A percentile compares a stretch with the other conserved stretches of the same genome.
These are phyloP conservation scores for Andrena trimmerana DNA, from an alignment of 2,888 invertebrate species.

Conservation along the genomic window DNA sequence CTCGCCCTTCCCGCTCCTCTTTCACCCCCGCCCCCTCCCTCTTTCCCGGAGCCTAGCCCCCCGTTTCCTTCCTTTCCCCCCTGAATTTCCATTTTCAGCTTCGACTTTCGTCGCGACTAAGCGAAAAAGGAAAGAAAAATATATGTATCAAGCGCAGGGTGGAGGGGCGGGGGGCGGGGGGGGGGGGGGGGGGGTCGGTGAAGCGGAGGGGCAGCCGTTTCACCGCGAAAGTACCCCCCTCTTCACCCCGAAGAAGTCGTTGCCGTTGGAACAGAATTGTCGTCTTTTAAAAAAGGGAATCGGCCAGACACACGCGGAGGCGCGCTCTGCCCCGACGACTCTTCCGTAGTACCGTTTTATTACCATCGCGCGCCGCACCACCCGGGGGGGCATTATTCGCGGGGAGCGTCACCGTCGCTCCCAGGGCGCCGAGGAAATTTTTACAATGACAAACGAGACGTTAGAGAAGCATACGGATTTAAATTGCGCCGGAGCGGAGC, in stretches of 20 bases:
- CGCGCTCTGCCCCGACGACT: slow-evolving; percentile 11
- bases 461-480: slow-evolving; percentile 42
- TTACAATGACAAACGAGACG: slow-evolving; percentile 45
- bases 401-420: slow-evolving; percentile 13
- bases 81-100: slow-evolving; percentile 46
- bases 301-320: slow-evolving; percentile 3
- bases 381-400: slow-evolving; percentile 24
- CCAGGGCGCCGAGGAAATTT: slow-evolving; percentile 23
- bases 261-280: slow-evolving; percentile 28
- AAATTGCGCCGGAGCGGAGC: slow-evolving; percentile 24
- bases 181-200: no score
- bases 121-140: no score
- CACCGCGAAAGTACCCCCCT: not conserved
- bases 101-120: slow-evolving; percentile 18
- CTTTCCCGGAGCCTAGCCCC: not conserved
- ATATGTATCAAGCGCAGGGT: no score
- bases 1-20: not conserved
- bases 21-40: not conserved
- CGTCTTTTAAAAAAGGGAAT: slow-evolving; percentile 25
- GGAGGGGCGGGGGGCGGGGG: no score
- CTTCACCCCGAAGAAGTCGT: not conserved
- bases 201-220: not conserved
- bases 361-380: slow-evolving; percentile 3
- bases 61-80: not conserved
- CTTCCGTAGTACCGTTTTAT: slow-evolving; percentile 24